Percentiles rank a stretch among this genome's conserved stretches.
Evolutionary conservation across 2,113 vertebrate genomes (phyloP).

Genomic region (Dromiciops gliroides): DNA sequence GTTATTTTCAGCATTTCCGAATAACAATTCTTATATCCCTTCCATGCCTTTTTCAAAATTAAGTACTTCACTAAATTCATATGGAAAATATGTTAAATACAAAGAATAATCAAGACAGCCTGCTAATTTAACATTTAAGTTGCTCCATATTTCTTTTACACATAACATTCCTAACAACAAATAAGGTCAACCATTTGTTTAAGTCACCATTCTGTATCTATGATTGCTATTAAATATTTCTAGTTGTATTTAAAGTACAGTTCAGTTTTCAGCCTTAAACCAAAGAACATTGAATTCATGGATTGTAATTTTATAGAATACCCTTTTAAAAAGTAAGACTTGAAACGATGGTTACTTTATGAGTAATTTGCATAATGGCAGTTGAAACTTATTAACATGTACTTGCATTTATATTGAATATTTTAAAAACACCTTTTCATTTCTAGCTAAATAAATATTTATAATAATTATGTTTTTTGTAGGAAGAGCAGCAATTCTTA

Average conservation of each 20-base stretch:
- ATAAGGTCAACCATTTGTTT: constrained; percentile 27
- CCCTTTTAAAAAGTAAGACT: neutral
- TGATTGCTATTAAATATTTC: constrained; percentile 31
- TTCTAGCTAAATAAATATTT: neutral
- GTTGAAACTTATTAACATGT: constrained; percentile 16
- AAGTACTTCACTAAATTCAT: constrained; percentile 32
- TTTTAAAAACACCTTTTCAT: constrained; percentile 39
- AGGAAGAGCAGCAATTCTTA: constrained; percentile 9
- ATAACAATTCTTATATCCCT: constrained; percentile 3
- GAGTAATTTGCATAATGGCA: constrained; percentile 40
- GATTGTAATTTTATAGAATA: neutral
- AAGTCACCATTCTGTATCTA: neutral
- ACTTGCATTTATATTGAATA: constrained; percentile 8
- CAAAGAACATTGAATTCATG: neutral
- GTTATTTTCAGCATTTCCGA: neutral
- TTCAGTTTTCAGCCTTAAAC: neutral
- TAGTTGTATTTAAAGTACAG: constrained; percentile 38
- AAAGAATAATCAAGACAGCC: neutral
- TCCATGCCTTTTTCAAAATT: constrained; percentile 20
- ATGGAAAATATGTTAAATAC: neutral
- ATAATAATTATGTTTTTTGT: neutral
- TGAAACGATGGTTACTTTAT: neutral
- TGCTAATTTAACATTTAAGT: constrained; percentile 26
- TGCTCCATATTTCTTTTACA: constrained; percentile 20
- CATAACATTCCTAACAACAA: neutral